Percentiles rank a stretch among this genome's conserved stretches.
Evolutionary conservation across 1,140 invertebrate genomes (phyloP).

Genomic region (Drosophila auraria): DNA sequence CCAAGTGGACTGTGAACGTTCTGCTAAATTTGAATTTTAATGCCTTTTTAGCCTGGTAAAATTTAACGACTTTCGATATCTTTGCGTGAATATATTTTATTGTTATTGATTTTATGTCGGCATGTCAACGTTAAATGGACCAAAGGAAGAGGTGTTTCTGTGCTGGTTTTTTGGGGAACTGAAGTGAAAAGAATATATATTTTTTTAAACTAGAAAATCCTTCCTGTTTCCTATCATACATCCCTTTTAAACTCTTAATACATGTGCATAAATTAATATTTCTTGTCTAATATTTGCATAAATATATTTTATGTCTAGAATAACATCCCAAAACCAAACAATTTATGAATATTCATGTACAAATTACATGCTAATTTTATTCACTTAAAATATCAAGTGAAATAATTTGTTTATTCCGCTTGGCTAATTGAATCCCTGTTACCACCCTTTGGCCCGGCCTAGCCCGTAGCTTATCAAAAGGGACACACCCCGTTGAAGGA

Average conservation of each 20-base stretch:
- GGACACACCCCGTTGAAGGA: conserved; percentile 50
- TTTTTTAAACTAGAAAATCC: not conserved
- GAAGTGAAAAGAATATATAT: not conserved
- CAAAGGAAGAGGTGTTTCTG: not conserved
- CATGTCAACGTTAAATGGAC: conserved; percentile 1
- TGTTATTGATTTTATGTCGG: conserved; percentile 47
- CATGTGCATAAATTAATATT: not conserved
- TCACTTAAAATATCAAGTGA: conserved; percentile 7
- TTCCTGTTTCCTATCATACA: not conserved
- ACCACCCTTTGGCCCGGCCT: not conserved
- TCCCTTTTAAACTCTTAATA: not conserved
- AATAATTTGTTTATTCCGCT: conserved; percentile 13
- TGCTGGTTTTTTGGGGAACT: not conserved
- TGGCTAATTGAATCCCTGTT: conserved; percentile 25
- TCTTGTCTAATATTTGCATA: not conserved
- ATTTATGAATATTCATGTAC: conserved; percentile 6
- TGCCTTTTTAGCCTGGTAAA: conserved; percentile 43
- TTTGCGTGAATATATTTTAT: conserved; percentile 43
- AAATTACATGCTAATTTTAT: conserved; percentile 1
- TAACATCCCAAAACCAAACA: not conserved
- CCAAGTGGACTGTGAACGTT: conserved; percentile 75
- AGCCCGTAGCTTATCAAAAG: conserved; percentile 11
- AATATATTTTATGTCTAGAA: not conserved
- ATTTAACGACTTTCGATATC: conserved; percentile 56
- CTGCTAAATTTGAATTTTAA: conserved; percentile 68